These are phyloP conservation scores for Hemicentrotus pulcherrimus DNA, from an alignment of 35 echinoderm and acorn worm genomes.

Conservation along the genomic window DNA sequence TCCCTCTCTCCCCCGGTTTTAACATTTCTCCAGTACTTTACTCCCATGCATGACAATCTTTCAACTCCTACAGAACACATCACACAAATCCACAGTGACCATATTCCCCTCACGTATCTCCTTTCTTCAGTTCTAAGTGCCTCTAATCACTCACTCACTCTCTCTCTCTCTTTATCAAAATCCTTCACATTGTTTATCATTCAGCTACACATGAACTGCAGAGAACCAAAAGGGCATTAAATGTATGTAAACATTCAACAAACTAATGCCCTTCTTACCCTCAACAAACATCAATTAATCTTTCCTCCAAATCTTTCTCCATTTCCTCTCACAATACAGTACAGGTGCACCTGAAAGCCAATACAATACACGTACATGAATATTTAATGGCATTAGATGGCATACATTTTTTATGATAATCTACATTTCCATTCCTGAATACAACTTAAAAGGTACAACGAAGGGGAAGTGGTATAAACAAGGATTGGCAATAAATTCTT, in stretches of 20 bases:
- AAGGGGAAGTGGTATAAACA: background rate
- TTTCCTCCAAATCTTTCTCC: background rate
- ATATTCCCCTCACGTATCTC: no score
- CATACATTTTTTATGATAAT: background rate
- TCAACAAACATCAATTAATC: background rate
- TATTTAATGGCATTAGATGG: background rate
- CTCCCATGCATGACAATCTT: no score
- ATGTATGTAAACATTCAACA: background rate
- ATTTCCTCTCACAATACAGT: background rate
- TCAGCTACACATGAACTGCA: no score
- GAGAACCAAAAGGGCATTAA: background rate
- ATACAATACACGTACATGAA: background rate
- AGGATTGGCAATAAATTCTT: background rate
- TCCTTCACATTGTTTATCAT: no score
- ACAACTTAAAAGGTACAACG: background rate
- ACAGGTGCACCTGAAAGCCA: background rate
- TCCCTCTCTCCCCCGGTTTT: no score
- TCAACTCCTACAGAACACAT: no score
- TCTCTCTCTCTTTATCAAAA: no score
- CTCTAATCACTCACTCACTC: no score
- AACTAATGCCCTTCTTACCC: background rate
- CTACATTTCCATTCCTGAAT: background rate
- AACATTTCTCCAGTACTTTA: no score
- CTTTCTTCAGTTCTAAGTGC: no score
- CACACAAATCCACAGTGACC: no score